Evolutionary conservation across 2,888 invertebrate species (phyloP), one percentile per base, ranked within the genome.

Genomic region (Caradrina kadenii): DNA sequence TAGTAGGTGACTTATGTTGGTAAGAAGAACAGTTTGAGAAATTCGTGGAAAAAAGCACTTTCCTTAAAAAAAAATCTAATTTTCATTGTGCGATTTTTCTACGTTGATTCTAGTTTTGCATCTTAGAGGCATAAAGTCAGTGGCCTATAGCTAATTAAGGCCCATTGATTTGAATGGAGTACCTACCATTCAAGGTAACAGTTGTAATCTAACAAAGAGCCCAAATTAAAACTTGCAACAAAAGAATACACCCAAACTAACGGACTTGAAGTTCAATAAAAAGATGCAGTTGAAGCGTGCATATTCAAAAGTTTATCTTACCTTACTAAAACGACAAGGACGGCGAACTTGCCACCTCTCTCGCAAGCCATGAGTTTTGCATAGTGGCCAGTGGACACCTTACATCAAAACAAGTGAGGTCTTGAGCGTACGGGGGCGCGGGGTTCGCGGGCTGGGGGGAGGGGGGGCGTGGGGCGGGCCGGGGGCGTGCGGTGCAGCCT

Each of bases 331-430:
- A 76, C 86, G 86, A 87, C 88, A 88, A 86, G 88, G 84, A 89
- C 86, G 83, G 87, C 82, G 85, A 85, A 88, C 85, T 88, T 87
- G 83, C 88, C 86, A 88, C 88, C 85, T 88, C 86, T 83, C 79
- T 76, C 79, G 64, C 76, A 73, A 84, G 81, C 81, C 85, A 82
- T 87, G 89, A 92, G 93, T 94, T 94, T 93, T 92, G 93, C 93
- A 93, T 93, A 93, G 92, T 90, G 90, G 91, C 90, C 89, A 88
- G 91, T 90, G 91, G 94, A 93, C 93, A 93, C 92, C 93, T 94
- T 94, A 94, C 94, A 94, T 95, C 94, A 95, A 94, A 95, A 95
- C 94, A 93, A 94, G 93, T 93, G 92, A 90, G 90, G 91, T 90
- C 86, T 90, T 86, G 83, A 85, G 81, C 86, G 85, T 77, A 75